Evolutionary conservation across 2,797 vertebrate genomes (phyloP).

Genomic region (Chelmon rostratus): DNA sequence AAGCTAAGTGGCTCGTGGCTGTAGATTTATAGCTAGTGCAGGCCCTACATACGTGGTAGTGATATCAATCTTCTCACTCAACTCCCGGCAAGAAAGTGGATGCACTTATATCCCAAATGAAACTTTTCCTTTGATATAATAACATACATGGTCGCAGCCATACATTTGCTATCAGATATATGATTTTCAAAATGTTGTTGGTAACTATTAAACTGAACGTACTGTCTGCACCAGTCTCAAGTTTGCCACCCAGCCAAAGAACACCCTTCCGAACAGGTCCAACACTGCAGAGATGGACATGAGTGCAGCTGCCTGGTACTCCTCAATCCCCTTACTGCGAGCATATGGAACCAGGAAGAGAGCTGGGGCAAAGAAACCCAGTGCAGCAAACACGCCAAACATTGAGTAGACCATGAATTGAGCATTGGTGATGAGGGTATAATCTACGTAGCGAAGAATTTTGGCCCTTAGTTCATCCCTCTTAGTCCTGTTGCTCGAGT

Average conservation of each 20-base stretch:
- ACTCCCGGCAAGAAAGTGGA: too few species aligned
- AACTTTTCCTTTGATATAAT: too few species aligned
- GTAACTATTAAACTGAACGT: neutral
- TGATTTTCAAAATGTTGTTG: neutral
- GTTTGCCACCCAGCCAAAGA: constrained; percentile 87
- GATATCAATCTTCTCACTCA: too few species aligned
- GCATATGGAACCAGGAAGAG: constrained; percentile 86
- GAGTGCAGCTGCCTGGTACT: constrained; percentile 84
- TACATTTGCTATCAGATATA: too few species aligned
- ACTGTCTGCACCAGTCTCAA: constrained; percentile 77
- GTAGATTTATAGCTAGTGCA: neutral
- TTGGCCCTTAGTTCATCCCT: constrained; percentile 30
- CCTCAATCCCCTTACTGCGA: constrained; percentile 81
- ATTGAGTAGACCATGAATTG: constrained; percentile 83
- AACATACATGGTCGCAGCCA: too few species aligned
- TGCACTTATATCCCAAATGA: neutral
- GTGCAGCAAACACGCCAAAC: constrained; percentile 85
- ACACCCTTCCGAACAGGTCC: constrained; percentile 82
- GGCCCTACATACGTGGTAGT: too few species aligned
- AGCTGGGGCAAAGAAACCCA: constrained; percentile 84
- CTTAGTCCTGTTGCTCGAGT: neutral
- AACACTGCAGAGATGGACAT: constrained; percentile 82
- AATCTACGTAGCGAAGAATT: constrained; percentile 75
- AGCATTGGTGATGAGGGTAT: constrained; percentile 72
- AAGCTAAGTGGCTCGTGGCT: neutral